Percentiles rank a stretch among this genome's conserved stretches.
Conservation (phyloP, 2,888 invertebrate genomes). For the Brachylomia viminalis region DNA sequence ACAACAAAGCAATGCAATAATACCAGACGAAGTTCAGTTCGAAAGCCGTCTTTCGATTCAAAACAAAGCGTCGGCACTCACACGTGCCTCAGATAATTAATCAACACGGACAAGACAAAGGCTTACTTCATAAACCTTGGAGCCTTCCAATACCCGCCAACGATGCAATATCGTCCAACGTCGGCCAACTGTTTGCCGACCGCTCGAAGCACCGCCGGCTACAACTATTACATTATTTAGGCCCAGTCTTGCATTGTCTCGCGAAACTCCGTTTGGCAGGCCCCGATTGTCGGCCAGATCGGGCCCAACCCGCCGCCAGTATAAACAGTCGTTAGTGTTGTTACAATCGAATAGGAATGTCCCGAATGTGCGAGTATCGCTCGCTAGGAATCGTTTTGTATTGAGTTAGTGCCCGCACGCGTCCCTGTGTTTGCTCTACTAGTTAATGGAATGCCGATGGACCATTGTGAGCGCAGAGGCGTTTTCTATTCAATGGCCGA, state of each 20-base stretch:
- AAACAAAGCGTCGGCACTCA: slow-evolving; percentile 50
- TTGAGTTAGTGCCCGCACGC: slow-evolving; percentile 84
- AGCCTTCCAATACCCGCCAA: slow-evolving; percentile 51
- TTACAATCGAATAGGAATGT: slow-evolving; percentile 78
- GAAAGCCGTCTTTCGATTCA: slow-evolving; percentile 42
- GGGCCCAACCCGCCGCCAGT: slow-evolving; percentile 77
- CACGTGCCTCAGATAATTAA: slow-evolving; percentile 59
- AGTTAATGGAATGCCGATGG: slow-evolving; percentile 89
- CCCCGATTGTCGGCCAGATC: slow-evolving; percentile 71
- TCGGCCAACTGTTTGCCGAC: slow-evolving; percentile 80
- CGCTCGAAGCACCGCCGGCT: slow-evolving; percentile 78
- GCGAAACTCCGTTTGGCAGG: slow-evolving; percentile 80
- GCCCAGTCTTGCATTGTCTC: slow-evolving; percentile 87
- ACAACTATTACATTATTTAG: slow-evolving; percentile 89
- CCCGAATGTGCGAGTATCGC: slow-evolving; percentile 83
- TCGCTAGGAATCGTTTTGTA: slow-evolving; percentile 83
- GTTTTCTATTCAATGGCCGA: slow-evolving; percentile 85
- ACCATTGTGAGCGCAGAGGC: slow-evolving; percentile 84
- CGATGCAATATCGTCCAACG: slow-evolving; percentile 62
- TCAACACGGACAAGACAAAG: slow-evolving; percentile 63
- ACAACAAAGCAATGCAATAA: slow-evolving; percentile 28
- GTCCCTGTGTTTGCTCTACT: slow-evolving; percentile 85
- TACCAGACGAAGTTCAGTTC: slow-evolving; percentile 15
- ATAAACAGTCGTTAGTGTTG: slow-evolving; percentile 88
- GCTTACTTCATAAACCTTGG: slow-evolving; percentile 63